Evolutionary conservation across 92 coral and sea anemone species (phyloP).

Genomic region (Umimayanthus chanpuru): DNA sequence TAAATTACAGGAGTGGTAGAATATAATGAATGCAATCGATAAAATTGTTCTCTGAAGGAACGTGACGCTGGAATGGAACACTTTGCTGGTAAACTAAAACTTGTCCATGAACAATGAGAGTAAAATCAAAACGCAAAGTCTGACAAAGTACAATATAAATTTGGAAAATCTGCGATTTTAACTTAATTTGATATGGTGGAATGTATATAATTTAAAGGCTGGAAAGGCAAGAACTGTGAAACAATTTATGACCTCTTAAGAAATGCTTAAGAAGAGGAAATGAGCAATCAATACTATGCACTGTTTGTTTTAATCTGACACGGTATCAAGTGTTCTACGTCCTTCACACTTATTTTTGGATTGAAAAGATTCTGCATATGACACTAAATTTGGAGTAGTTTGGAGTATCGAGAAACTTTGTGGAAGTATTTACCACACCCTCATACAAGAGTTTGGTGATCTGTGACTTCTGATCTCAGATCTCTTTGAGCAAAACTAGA

Average conservation of each 20-base stretch:
- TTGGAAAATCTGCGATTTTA: background rate
- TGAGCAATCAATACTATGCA: background rate
- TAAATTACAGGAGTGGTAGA: background rate
- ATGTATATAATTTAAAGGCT: background rate
- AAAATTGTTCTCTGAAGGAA: too few relatives aligned
- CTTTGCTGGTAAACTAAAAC: background rate
- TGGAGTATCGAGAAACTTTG: background rate
- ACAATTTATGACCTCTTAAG: background rate
- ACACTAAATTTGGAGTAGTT: too few relatives aligned
- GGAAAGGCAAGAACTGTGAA: background rate
- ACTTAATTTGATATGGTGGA: background rate
- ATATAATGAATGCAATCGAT: background rate
- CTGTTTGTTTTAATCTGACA: background rate
- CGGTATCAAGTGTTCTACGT: background rate
- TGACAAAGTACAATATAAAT: background rate
- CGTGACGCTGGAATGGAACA: background rate
- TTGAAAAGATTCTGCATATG: too few relatives aligned
- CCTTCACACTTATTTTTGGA: too few relatives aligned
- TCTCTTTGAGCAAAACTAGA: background rate
- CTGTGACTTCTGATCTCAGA: background rate
- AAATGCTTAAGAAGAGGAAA: background rate
- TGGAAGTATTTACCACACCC: background rate
- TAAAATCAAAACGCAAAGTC: background rate
- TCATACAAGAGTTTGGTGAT: background rate
- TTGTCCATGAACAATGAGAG: background rate